These are phyloP conservation scores for Pelobates cultripes DNA, from an alignment of 2,797 vertebrate genomes.

Conservation along the genomic window DNA sequence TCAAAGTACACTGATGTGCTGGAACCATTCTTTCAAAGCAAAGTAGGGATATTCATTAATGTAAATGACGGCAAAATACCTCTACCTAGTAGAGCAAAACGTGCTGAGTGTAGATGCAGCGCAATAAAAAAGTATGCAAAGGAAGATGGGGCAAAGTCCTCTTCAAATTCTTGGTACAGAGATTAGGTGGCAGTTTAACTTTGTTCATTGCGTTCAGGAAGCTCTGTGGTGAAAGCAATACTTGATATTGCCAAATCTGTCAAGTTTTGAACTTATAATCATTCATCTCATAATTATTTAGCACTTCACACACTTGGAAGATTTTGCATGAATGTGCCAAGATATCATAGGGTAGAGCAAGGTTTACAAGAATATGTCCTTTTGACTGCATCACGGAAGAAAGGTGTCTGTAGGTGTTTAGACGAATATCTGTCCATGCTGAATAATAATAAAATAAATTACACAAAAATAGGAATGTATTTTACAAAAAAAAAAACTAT, in stretches of 20 bases:
- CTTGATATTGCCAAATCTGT: too few relatives aligned
- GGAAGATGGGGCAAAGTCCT: slow-evolving; percentile 19
- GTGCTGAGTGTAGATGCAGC: neutral
- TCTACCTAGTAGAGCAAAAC: neutral
- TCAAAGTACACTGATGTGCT: neutral
- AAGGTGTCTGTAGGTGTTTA: too few relatives aligned
- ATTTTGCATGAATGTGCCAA: too few relatives aligned
- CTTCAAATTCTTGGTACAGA: neutral
- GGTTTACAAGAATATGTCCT: too few relatives aligned
- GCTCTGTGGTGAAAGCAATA: neutral
- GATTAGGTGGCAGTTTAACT: slow-evolving; percentile 29
- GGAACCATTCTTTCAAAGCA: slow-evolving; percentile 11
- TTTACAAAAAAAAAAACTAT: too few relatives aligned
- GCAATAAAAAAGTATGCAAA: neutral
- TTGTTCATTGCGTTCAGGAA: neutral
- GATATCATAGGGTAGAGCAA: too few relatives aligned
- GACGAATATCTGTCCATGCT: too few relatives aligned
- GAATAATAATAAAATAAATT: too few relatives aligned
- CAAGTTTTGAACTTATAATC: too few relatives aligned
- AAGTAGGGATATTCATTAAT: slow-evolving; percentile 6
- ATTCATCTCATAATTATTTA: neutral
- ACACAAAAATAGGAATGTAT: too few relatives aligned
- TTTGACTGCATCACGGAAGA: too few relatives aligned
- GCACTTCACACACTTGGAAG: neutral
- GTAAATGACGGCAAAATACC: slow-evolving; percentile 14